Conservation (phyloP, 2,888 invertebrate species). For the Ennomos erosarius region DNA sequence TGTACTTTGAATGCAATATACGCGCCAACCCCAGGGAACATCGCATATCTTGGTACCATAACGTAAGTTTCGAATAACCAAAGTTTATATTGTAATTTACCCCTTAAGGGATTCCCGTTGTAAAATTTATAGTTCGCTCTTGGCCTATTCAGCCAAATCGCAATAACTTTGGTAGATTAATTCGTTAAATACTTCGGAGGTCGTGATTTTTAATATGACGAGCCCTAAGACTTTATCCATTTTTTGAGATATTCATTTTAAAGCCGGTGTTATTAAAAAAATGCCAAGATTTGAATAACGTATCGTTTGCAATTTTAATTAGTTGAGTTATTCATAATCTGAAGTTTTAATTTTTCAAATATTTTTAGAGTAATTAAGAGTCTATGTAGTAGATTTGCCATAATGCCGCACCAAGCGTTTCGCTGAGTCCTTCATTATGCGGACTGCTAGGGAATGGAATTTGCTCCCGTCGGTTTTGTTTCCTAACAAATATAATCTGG, state of each 20-base stretch:
- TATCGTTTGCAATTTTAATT: slow-evolving; percentile 12
- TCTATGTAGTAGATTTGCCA: too few species aligned
- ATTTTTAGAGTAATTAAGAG: too few species aligned
- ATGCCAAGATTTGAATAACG: neutral
- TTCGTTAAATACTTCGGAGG: slow-evolving; percentile 16
- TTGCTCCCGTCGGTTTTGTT: too few species aligned
- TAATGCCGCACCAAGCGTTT: too few species aligned
- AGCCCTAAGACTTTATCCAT: neutral
- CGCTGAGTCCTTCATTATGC: too few species aligned
- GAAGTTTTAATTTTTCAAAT: too few species aligned
- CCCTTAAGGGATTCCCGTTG: slow-evolving; percentile 36
- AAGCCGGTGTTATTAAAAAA: neutral
- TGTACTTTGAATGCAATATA: slow-evolving; percentile 95
- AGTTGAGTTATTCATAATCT: neutral
- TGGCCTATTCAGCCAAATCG: slow-evolving; percentile 31
- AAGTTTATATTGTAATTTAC: slow-evolving; percentile 43
- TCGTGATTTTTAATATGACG: slow-evolving; percentile 12
- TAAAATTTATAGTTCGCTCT: slow-evolving; percentile 39
- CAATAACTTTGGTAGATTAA: slow-evolving; percentile 30
- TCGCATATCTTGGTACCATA: slow-evolving; percentile 95
- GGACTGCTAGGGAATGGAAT: too few species aligned
- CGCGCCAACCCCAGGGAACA: slow-evolving; percentile 93
- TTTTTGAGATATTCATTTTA: slow-evolving; percentile 6
- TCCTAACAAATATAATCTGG: too few species aligned
- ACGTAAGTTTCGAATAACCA: slow-evolving; percentile 87